A percentile compares a stretch with the other conserved stretches of the same genome.
These are phyloP conservation scores for Agonum fuliginosum DNA, from an alignment of 2,888 invertebrate genomes.

Conservation along the genomic window DNA sequence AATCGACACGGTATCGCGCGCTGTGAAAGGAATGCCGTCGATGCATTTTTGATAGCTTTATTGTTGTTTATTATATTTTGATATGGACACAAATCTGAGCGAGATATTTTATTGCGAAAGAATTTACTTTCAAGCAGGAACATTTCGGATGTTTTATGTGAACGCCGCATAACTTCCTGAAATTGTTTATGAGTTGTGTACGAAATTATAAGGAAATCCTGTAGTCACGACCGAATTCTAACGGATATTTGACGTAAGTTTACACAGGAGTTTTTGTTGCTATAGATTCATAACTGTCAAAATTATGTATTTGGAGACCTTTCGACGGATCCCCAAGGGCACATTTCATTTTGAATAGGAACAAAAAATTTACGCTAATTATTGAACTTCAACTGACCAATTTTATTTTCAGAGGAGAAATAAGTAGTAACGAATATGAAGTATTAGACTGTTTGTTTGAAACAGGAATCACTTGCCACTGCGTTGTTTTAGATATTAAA, in stretches of 20 bases:
- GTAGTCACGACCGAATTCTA: neutral
- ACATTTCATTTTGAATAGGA: no score
- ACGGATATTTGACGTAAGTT: neutral
- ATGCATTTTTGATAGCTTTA: constrained; percentile 16
- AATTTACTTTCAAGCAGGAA: neutral
- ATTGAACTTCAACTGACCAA: no score
- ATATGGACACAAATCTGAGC: constrained; percentile 22
- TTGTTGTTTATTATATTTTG: constrained; percentile 34
- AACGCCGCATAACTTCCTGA: neutral
- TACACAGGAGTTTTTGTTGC: no score
- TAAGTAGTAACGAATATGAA: no score
- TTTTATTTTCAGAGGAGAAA: no score
- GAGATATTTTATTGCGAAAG: constrained; percentile 3
- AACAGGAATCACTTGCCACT: no score
- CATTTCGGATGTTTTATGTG: neutral
- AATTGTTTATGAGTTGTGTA: neutral
- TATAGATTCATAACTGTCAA: no score
- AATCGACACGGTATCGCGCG: constrained; percentile 22
- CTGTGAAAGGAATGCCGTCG: constrained; percentile 19
- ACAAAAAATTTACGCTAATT: no score
- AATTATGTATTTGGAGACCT: no score
- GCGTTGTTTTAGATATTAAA: no score
- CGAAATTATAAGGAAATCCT: neutral
- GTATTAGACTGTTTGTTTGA: no score
- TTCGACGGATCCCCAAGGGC: no score